phyloP scores from a whole-genome alignment of 2,797 vertebrate genomes.

The Tachyglossus aculeatus region DNA sequence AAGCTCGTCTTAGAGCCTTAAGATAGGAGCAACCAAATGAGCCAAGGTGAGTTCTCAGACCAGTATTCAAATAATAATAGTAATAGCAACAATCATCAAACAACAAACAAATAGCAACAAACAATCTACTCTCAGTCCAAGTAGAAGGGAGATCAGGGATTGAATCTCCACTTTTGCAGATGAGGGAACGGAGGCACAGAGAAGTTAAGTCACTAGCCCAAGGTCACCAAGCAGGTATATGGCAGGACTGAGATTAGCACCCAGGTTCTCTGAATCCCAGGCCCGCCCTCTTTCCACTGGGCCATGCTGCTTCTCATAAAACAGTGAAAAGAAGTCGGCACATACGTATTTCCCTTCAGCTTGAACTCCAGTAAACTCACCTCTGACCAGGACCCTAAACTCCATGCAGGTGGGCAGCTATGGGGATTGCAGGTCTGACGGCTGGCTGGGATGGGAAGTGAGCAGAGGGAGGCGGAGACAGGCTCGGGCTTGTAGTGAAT shows the following conservation, averaged over 20 bases:
- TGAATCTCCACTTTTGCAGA: too few relatives aligned
- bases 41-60: too few relatives aligned
- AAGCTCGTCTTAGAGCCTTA: too few relatives aligned
- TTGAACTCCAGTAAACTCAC: conserved; percentile 69
- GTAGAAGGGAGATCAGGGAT: too few relatives aligned
- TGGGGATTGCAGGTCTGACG: conserved; percentile 78
- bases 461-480: conserved; percentile 71
- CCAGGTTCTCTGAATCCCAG: too few relatives aligned
- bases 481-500: conserved; percentile 63
- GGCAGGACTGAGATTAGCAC: not conserved
- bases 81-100: too few relatives aligned
- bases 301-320: accelerated
- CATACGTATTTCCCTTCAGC: too few relatives aligned
- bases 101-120: too few relatives aligned
- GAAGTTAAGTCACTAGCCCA: accelerated
- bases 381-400: conserved; percentile 84
- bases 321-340: too few relatives aligned
- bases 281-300: accelerated
- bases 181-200: not conserved
- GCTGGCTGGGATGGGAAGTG: conserved; percentile 64
- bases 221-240: not conserved
- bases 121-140: too few relatives aligned
- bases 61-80: too few relatives aligned
- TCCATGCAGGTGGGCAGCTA: conserved; percentile 85
- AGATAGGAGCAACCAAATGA: too few relatives aligned